A percentile compares a stretch with the other conserved stretches of the same genome.
Evolutionary conservation across 2,797 vertebrate species (phyloP).

Genomic region (Hippopotamyrus pictus): DNA sequence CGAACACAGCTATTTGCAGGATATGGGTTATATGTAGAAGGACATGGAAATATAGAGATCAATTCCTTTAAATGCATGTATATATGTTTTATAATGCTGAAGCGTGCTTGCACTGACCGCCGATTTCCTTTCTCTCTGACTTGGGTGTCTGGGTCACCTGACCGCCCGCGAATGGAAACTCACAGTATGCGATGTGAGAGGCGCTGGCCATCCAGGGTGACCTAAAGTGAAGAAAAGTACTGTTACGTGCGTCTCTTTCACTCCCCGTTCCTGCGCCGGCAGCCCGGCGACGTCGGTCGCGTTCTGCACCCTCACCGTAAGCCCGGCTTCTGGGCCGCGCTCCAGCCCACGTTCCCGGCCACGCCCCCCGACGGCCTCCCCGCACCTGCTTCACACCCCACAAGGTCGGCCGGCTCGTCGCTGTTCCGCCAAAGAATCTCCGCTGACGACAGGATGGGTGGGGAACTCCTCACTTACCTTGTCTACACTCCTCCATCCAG

Average conservation of each 20-base stretch:
- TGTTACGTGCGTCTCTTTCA: background rate
- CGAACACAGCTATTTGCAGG: background rate
- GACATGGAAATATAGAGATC: background rate
- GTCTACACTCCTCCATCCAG: background rate
- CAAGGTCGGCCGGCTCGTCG: background rate
- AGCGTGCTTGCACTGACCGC: background rate
- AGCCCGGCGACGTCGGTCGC: background rate
- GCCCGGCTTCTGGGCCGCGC: background rate
- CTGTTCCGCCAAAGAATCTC: background rate
- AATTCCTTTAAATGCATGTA: background rate
- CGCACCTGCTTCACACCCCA: conserved; percentile 20
- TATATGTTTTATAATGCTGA: background rate
- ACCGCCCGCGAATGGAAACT: background rate
- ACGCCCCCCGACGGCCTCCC: background rate
- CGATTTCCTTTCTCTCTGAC: background rate
- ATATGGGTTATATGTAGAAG: background rate
- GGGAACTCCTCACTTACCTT: background rate
- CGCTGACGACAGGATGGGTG: background rate
- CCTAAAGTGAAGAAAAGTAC: background rate
- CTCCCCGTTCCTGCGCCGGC: background rate
- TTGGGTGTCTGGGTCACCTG: background rate
- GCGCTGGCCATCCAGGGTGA: background rate
- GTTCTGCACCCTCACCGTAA: background rate
- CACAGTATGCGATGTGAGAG: background rate
- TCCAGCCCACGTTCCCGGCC: background rate